Conservation (phyloP, 2,888 invertebrate species). For the Tryphoninae sp. region DNA sequence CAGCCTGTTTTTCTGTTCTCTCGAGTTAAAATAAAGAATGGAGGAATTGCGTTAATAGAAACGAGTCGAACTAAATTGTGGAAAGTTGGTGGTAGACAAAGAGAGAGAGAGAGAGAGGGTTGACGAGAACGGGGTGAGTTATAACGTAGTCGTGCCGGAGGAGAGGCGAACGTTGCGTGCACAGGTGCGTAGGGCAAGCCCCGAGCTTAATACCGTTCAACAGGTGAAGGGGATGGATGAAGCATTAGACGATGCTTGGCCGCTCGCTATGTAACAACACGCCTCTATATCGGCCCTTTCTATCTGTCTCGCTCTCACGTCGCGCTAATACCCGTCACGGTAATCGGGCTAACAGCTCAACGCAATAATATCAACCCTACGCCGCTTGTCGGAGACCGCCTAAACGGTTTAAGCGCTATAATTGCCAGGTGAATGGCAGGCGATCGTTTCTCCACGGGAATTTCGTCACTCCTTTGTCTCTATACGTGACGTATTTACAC, state of each 20-base stretch:
- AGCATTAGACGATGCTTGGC: constrained; percentile 72
- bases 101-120: constrained; percentile 51
- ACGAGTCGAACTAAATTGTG: constrained; percentile 33
- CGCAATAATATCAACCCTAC: constrained; percentile 74
- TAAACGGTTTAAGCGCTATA: constrained; percentile 72
- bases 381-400: constrained; percentile 65
- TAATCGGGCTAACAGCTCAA: constrained; percentile 76
- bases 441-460: constrained; percentile 52
- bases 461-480: constrained; percentile 10
- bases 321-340: constrained; percentile 72
- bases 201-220: constrained; percentile 72
- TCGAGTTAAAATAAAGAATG: neutral
- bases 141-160: constrained; percentile 63
- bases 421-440: constrained; percentile 76
- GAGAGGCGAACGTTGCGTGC: constrained; percentile 66
- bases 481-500: neutral
- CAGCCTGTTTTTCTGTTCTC: neutral
- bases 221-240: constrained; percentile 78
- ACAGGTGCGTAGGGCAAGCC: constrained; percentile 67
- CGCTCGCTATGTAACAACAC: constrained; percentile 67
- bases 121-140: constrained; percentile 48
- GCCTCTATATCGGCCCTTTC: constrained; percentile 17
- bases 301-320: constrained; percentile 39
- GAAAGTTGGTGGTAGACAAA: constrained; percentile 32
- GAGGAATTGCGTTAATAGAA: neutral